Evolutionary conservation across 64 coral and sea anemone species (phyloP).

Genomic region (Platygyra sinensis): DNA sequence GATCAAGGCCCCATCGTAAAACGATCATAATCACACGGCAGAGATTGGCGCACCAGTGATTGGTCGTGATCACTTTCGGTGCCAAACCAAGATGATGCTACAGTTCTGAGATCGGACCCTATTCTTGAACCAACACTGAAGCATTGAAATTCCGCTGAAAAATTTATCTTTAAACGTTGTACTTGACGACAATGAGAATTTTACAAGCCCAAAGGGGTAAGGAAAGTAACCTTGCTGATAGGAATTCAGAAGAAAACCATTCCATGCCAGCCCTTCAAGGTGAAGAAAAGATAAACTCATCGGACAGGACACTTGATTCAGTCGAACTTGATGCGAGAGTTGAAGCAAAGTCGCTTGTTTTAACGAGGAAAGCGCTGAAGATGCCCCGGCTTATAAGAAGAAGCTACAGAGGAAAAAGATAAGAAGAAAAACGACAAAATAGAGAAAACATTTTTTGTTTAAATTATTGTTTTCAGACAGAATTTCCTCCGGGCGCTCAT

Average conservation of each 20-base stretch:
- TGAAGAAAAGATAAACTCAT: background rate
- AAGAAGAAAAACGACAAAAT: slow-evolving; percentile 56
- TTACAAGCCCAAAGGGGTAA: background rate
- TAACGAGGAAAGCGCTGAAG: background rate
- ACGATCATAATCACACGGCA: background rate
- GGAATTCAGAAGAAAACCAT: background rate
- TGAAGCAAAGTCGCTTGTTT: background rate
- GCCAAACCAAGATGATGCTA: too few relatives aligned
- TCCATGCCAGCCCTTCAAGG: background rate
- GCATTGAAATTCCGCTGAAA: background rate
- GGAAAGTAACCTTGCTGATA: background rate
- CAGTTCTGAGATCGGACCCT: background rate
- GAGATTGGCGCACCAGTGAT: too few relatives aligned
- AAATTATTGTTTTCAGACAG: background rate
- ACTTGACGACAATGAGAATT: slow-evolving; percentile 5
- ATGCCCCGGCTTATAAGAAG: slow-evolving; percentile 33
- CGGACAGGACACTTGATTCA: background rate
- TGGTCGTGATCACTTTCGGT: too few relatives aligned
- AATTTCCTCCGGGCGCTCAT: background rate
- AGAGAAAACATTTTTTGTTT: slow-evolving; percentile 68
- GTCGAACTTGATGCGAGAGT: background rate
- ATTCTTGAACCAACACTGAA: background rate
- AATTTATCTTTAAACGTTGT: background rate
- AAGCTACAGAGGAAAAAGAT: slow-evolving; percentile 34
- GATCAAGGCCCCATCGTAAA: background rate